A percentile compares a stretch with the other conserved stretches of the same genome.
phyloP scores from a whole-genome alignment of 1,140 invertebrate species.

The Ips typographus region DNA sequence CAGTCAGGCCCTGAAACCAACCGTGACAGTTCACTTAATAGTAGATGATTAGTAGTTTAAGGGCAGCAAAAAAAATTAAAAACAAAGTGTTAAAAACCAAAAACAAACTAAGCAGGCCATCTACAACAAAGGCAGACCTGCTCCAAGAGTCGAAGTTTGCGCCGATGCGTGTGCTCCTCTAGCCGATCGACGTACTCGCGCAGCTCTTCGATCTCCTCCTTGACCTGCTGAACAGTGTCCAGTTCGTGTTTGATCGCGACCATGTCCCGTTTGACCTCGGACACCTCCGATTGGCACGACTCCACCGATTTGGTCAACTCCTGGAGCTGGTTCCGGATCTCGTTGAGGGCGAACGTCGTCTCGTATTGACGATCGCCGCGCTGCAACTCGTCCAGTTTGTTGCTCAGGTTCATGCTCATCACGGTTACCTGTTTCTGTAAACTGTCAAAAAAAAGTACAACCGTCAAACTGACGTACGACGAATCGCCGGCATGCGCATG shows the following conservation, averaged over 20 bases:
- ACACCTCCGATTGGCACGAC: slow-evolving; percentile 89
- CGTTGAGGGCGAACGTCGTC: slow-evolving; percentile 85
- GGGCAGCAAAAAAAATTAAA: background rate
- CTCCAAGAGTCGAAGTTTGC: slow-evolving; percentile 83
- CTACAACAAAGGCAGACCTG: slow-evolving; percentile 64
- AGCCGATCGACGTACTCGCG: slow-evolving; percentile 86
- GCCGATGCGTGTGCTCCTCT: slow-evolving; percentile 82
- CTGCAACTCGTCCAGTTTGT: slow-evolving; percentile 84
- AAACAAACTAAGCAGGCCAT: slow-evolving; percentile 8
- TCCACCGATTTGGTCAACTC: slow-evolving; percentile 91
- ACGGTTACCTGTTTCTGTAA: slow-evolving; percentile 94
- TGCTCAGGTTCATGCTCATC: slow-evolving; percentile 92
- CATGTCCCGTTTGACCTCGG: slow-evolving; percentile 90
- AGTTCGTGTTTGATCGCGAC: slow-evolving; percentile 90
- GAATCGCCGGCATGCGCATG: too few species aligned
- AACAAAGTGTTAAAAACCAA: slow-evolving; percentile 2
- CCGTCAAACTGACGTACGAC: too few species aligned
- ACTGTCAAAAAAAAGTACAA: slow-evolving; percentile 56
- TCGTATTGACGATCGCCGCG: slow-evolving; percentile 82
- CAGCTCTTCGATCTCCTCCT: slow-evolving; percentile 90
- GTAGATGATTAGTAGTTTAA: background rate
- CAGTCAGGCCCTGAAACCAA: slow-evolving; percentile 79
- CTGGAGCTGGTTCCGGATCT: slow-evolving; percentile 86
- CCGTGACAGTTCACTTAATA: background rate
- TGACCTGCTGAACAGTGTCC: slow-evolving; percentile 89